Base-by-base conservation (phyloP, 2,888 invertebrate genomes). In the Microctonus hyperodae region DNA sequence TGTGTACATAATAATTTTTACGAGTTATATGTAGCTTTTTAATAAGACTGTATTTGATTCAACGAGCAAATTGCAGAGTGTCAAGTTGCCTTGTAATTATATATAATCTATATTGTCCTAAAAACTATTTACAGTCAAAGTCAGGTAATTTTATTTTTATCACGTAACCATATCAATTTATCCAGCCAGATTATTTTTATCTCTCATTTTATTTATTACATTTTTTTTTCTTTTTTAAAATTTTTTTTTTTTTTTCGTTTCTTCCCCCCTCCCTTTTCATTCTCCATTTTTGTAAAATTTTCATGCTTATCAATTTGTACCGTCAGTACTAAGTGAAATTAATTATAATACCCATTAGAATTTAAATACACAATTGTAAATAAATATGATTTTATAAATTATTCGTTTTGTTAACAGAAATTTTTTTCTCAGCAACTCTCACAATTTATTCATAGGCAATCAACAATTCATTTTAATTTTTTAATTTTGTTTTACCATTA, bases 301-400 rank as follows among this genome's bases (percentile, higher is more conserved):
- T 69, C 60, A 67, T 69, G 72, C 63, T 76, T 70, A 69, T 76
- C 72, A 74, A 79, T 79, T 80, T 81, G 79, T 82, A 81, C 81
- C 81, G 77, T 73, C 74, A 73, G 74, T 75, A 76, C 73, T n/a
- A 72, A 74, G 9, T 57, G 33, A 57, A 58, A 28, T 57, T 25
- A 37, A 62, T 53, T 53, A 56, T 11, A n/a, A 57, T 22, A 57
- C 35, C 37, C 25, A 56, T 35, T 58, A 51, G 40, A 37, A 22
- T 51, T 13, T 33, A 16, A 33, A 20, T 37, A 23, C 13, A 11
- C 76, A 80, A 79, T 79, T 83, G 83, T 82, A 83, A 82, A 83
- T 83, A 83, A 83, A 83, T 81, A 78, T 83, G 80, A 79, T 81
- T 83, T 83, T 83, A 77, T 82, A 82, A 76, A 69, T 9, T n/a